Conservation (phyloP, 2,113 vertebrate genomes). For the Oplegnathus fasciatus region DNA sequence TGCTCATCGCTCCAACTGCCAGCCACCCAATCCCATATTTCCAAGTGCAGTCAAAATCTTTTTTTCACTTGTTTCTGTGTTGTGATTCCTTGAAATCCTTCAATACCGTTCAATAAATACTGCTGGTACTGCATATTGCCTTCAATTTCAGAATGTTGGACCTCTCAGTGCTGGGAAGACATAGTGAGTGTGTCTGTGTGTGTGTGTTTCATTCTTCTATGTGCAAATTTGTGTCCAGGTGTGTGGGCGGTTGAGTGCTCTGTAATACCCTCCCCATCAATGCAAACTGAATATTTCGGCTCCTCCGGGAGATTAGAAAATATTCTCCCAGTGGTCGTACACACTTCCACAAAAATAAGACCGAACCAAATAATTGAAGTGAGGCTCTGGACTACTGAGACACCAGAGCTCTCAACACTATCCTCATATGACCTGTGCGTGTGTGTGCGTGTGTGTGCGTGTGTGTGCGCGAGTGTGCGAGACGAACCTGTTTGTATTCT, state of each 20-base stretch:
- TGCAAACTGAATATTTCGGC: slow-evolving; percentile 7
- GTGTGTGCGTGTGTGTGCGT: slow-evolving; percentile 7
- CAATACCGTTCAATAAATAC: slow-evolving; percentile 20
- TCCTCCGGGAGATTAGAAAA: slow-evolving; percentile 10
- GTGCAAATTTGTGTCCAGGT: background rate
- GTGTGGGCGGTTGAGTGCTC: background rate
- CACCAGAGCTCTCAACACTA: background rate
- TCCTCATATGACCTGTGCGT: slow-evolving; percentile 10
- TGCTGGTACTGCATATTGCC: background rate
- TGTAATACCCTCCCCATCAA: background rate
- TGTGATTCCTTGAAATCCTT: slow-evolving; percentile 33
- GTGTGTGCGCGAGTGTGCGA: slow-evolving; percentile 7
- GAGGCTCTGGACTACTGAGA: background rate
- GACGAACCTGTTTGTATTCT: slow-evolving; percentile 96
- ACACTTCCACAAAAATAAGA: slow-evolving; percentile 6
- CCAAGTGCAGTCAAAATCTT: slow-evolving; percentile 10
- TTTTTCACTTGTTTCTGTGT: background rate
- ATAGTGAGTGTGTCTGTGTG: background rate
- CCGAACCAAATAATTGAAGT: background rate
- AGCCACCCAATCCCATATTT: background rate
- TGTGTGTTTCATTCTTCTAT: background rate
- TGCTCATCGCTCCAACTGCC: slow-evolving; percentile 1
- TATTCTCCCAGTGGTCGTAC: background rate
- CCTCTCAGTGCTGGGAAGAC: background rate
- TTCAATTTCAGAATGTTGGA: background rate